phyloP scores from a whole-genome alignment of 2,113 vertebrate genomes.

The Trematomus loennbergii region DNA sequence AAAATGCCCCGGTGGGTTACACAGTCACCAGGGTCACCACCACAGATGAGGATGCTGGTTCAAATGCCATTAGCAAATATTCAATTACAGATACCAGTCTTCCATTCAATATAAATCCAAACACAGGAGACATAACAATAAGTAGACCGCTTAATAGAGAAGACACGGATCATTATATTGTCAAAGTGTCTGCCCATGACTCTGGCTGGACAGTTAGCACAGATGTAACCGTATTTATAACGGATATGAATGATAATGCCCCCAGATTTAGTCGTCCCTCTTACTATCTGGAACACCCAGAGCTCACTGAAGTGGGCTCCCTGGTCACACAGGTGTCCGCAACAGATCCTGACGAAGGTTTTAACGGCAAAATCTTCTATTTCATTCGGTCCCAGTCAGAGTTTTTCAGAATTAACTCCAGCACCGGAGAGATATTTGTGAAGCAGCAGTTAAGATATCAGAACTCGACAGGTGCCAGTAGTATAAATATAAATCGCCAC shows the following conservation, averaged over 20 bases:
- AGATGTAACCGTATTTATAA: constrained; percentile 95
- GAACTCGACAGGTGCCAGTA: constrained; percentile 87
- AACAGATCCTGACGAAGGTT: constrained; percentile 90
- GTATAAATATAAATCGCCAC: constrained; percentile 93
- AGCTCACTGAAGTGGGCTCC: constrained; percentile 90
- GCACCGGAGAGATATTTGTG: constrained; percentile 92
- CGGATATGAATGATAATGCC: constrained; percentile 94
- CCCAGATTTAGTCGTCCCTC: constrained; percentile 93
- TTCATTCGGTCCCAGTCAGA: constrained; percentile 96
- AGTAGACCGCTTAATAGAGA: constrained; percentile 95
- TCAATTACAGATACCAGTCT: constrained; percentile 90
- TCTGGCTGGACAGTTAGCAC: constrained; percentile 98
- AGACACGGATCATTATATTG: constrained; percentile 91
- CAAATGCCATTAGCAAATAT: constrained; percentile 93
- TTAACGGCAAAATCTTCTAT: constrained; percentile 95
- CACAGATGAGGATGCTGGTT: constrained; percentile 92
- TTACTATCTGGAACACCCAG: constrained; percentile 95
- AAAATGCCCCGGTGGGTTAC: constrained; percentile 93
- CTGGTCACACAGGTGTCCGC: constrained; percentile 91
- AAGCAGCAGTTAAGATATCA: constrained; percentile 94
- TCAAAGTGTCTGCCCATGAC: constrained; percentile 94
- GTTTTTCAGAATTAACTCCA: constrained; percentile 94
- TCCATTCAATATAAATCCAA: constrained; percentile 92
- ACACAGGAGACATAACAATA: constrained; percentile 92
- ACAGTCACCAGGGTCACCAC: constrained; percentile 94